Conservation (phyloP, 2,888 invertebrate genomes). For the Osmoderma eremita region DNA sequence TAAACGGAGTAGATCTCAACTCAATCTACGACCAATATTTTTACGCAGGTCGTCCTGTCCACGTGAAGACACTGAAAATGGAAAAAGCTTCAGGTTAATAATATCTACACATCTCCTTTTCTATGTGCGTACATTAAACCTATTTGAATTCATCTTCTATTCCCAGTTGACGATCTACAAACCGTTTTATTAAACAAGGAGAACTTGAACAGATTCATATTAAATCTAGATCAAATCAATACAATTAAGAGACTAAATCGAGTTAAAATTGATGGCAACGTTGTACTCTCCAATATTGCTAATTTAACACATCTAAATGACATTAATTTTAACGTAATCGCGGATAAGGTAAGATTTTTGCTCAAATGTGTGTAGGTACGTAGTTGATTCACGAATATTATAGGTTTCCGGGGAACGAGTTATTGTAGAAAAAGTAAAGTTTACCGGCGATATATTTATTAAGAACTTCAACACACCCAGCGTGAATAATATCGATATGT, state of each 20-base stretch:
- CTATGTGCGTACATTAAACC: not conserved
- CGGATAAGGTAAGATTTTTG: conserved; percentile 46
- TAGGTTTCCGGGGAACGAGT: conserved; percentile 8
- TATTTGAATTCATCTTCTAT: not conserved
- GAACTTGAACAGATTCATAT: conserved; percentile 50
- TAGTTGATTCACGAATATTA: not conserved
- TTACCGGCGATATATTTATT: conserved; percentile 39
- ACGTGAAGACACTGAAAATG: conserved; percentile 31
- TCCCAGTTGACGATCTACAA: conserved; percentile 51
- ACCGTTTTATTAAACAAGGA: conserved; percentile 51
- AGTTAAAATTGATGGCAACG: conserved; percentile 52
- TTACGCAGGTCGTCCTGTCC: conserved; percentile 23
- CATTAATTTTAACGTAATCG: conserved; percentile 48
- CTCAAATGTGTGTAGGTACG: not conserved
- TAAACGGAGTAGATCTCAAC: conserved; percentile 37
- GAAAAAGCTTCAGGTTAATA: conserved; percentile 38
- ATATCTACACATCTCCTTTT: too few species aligned
- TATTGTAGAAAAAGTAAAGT: conserved; percentile 35
- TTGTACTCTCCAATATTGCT: conserved; percentile 46
- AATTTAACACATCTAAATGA: conserved; percentile 52
- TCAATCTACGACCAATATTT: conserved; percentile 13
- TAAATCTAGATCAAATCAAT: conserved; percentile 49
- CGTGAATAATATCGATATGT: conserved; percentile 37
- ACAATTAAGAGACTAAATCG: conserved; percentile 48
- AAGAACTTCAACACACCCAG: conserved; percentile 38